Base-by-base conservation (phyloP, 2,797 vertebrate genomes). In the Parotocinclus haroldoi region DNA sequence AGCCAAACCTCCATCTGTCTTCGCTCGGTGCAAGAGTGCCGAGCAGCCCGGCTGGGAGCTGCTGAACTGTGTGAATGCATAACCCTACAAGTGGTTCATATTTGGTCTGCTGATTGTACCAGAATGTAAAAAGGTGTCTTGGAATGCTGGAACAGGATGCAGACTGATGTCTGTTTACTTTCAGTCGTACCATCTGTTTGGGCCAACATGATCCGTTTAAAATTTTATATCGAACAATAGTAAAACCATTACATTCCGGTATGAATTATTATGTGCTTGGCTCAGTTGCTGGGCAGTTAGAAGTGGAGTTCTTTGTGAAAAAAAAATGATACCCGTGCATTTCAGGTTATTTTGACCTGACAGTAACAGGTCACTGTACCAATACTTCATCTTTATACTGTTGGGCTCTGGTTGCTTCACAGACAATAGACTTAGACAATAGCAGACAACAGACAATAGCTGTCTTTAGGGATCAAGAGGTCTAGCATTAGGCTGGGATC, bases 51-150 rank as follows among this genome's bases (percentile, higher is more conserved):
- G 44, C 44, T 13, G n/a, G 48, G 48, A 16, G 48, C 13, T n/a
- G 66, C 64, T 75, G 75, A 64, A 59, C 55, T 58, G 58, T 12
- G 38, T 58, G 14, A 57, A 71, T 49, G 52, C 48, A 48, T 53
- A 42, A 58, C 64, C 60, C 13, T 17, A 39, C 56, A 42, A 68
- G 61, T 68, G 60, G 54, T 45, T 58, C 9, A 14, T 67, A 50
- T 71, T 68, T 68, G 61, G 63, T 69, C 14, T 44, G 69, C 10
- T 63, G 39, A 60, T 52, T 9, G 44, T 63, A 65, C 27, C 65
- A 74, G 72, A 60, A 58, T 71, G 62, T 45, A 42, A 18, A 58
- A 60, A 72, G 57, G 69, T 72, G 69, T 66, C 58, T 65, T 13
- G 39, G 70, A 67, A 67, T 39, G 58, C 46, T 72, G 51, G 58